These are phyloP conservation scores for Adelphocoris suturalis DNA, from an alignment of 2,888 invertebrate genomes.

Conservation along the genomic window DNA sequence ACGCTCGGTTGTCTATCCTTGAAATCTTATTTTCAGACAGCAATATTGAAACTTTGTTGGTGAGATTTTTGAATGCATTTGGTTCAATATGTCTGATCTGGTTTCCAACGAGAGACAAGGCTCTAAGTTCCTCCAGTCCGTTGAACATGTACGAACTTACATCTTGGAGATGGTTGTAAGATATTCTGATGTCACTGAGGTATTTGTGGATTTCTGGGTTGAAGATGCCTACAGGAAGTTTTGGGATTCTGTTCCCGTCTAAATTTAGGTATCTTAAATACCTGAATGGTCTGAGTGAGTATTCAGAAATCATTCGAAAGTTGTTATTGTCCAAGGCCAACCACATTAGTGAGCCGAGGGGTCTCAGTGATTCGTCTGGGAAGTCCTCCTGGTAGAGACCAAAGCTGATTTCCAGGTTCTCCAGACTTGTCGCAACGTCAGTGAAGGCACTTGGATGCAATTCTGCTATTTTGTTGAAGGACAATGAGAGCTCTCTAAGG, in stretches of 20 bases:
- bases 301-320: slow-evolving; percentile 86
- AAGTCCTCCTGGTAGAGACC: slow-evolving; percentile 89
- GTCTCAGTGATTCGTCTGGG: slow-evolving; percentile 87
- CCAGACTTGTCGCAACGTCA: slow-evolving; percentile 87
- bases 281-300: slow-evolving; percentile 85
- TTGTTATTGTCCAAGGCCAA: slow-evolving; percentile 93
- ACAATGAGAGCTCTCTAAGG: slow-evolving; percentile 92
- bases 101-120: slow-evolving; percentile 89
- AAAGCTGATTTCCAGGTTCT: slow-evolving; percentile 91
- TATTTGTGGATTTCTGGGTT: slow-evolving; percentile 86
- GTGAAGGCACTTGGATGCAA: slow-evolving; percentile 90
- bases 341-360: slow-evolving; percentile 88
- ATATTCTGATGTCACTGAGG: slow-evolving; percentile 88
- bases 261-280: slow-evolving; percentile 90
- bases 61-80: slow-evolving; percentile 87
- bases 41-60: slow-evolving; percentile 89
- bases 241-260: slow-evolving; percentile 90
- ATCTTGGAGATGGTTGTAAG: slow-evolving; percentile 88
- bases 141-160: slow-evolving; percentile 86
- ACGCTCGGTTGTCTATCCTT: slow-evolving; percentile 86
- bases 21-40: slow-evolving; percentile 90
- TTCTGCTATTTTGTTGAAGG: slow-evolving; percentile 92
- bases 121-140: slow-evolving; percentile 86
- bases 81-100: slow-evolving; percentile 85
- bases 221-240: slow-evolving; percentile 85